Base-by-base conservation (phyloP, 1,140 invertebrate species). In the Drosophila asahinai region DNA sequence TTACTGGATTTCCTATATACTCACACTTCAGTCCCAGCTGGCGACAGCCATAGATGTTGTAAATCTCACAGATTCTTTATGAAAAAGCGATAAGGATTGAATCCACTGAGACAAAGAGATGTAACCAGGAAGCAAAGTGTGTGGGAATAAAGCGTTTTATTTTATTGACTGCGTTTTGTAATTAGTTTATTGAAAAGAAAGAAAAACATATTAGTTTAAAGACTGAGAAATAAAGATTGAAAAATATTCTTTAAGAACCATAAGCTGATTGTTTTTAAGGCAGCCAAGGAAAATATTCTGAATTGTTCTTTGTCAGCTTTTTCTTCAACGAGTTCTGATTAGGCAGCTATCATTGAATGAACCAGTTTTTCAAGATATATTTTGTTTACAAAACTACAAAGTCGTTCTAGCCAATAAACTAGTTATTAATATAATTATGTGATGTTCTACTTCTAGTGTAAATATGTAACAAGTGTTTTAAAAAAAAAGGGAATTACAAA, bases 1-100 rank as follows among this genome's bases (percentile, higher is more conserved):
- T 63, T 66, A 73, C 55, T 80, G 40, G 40, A 81, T 61, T 87
- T 87, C 84, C 83, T 87, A 84, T 87, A 78, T 87, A 78, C 81
- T 58, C 40, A 27, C 47, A 12, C 30, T n/a, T 38, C 19, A 62
- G 12, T 15, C 2, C 54, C 43, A 52, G n/a, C 47, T 38, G 45
- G 27, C 30, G 48, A 59, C 75, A 83, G 61, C 61, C 66, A 57
- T 58, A 36, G 40, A 43, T 49, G n/a, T 58, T n/a, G 30, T 43
- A 60, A 54, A 47, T 70, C 48, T 38, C 4, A 30, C 19, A 55
- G 49, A 55, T 70, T 45, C 25, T 38, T 42, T 54, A 45, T 64
- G 5, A 25, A 55, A 36, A 11, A 8, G 27, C 36, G 70, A 72
- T 73, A 73, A 59, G 70, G 45, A 73, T 61, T 72, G 30, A 72